Percentiles rank a stretch among this genome's conserved stretches.
Evolutionary conservation across 2,113 vertebrate species (phyloP).

Genomic region (western clawed frog (Xenopus tropicalis)): DNA sequence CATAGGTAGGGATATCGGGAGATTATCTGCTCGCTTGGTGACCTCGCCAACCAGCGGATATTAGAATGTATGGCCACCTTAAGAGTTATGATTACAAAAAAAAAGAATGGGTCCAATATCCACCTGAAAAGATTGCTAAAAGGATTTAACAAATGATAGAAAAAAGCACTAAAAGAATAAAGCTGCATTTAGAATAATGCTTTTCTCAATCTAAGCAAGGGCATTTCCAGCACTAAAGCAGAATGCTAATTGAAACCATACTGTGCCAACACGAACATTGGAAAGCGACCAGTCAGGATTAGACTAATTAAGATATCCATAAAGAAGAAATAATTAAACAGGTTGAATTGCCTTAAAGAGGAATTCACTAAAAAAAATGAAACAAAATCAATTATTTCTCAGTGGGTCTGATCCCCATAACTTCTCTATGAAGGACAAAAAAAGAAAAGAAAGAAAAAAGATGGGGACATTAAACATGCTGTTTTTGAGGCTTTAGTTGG

Average conservation of each 20-base stretch:
- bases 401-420: slow-evolving; percentile 13
- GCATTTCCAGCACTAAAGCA: slow-evolving; percentile 62
- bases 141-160: slow-evolving; percentile 46
- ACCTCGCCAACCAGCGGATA: no score
- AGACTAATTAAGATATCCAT: slow-evolving; percentile 78
- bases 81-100: slow-evolving; percentile 4
- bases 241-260: slow-evolving; percentile 78
- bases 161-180: slow-evolving; percentile 32
- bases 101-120: slow-evolving; percentile 2
- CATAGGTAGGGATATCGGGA: no score
- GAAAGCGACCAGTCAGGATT: slow-evolving; percentile 77
- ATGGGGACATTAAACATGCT: no score
- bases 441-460: not conserved
- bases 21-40: no score
- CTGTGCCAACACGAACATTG: slow-evolving; percentile 76
- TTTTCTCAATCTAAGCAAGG: slow-evolving; percentile 55
- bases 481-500: no score
- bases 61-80: no score
- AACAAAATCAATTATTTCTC: slow-evolving; percentile 28
- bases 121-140: slow-evolving; percentile 29
- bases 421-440: slow-evolving; percentile 18
- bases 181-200: slow-evolving; percentile 61
- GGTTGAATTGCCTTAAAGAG: slow-evolving; percentile 68
- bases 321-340: slow-evolving; percentile 61
- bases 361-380: slow-evolving; percentile 51